Evolutionary conservation across 2,113 vertebrate genomes (phyloP), one percentile per base, ranked within the genome.

Genomic region (Chrysemys picta): DNA sequence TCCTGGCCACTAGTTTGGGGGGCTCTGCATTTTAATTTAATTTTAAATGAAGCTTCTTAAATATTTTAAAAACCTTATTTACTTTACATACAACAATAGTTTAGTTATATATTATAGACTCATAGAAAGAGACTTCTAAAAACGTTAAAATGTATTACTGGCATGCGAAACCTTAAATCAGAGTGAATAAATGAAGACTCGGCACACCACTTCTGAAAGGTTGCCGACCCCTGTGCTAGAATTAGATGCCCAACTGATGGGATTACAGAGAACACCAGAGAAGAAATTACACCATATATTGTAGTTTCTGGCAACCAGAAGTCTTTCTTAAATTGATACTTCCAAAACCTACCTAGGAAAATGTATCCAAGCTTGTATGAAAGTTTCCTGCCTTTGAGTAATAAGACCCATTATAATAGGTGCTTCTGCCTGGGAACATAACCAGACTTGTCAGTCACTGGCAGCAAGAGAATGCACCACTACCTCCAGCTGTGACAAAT

Each of bases 371-470:
- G 49, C 16, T 76, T 69, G 38, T 27, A 31, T 85, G 21, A 62
- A 76, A 42, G 1, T 2, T 2, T 4, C 1, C 3, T 1, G 4
- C 0, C 2, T 82, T 84, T 54, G 85, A 76, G 72, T 54, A 86
- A 59, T 38, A 69, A 84, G 76, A 49, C 10, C 8, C 13, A 4
- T 88, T 82, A 19, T 5, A 69, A 17, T 80, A n/a, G 52, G 25
- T 76, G 72, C 59, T 29, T 56, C 16, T 75, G 79, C 47, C 83
- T 93, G 65, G 80, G 76, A 4, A 1, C 19, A 80, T 19, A 54
- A 85, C 69, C 42, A 94, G 10, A 87, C 86, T 84, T 88, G 49
- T 65, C 83, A 65, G 38, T 80, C 49, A 25, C 42, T 90, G 12
- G 27, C 1, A 89, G 53, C 19, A 90, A 12, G 52, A 3, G n/a